phyloP scores from a whole-genome alignment of 2,797 vertebrate genomes.

The Argentina silus region DNA sequence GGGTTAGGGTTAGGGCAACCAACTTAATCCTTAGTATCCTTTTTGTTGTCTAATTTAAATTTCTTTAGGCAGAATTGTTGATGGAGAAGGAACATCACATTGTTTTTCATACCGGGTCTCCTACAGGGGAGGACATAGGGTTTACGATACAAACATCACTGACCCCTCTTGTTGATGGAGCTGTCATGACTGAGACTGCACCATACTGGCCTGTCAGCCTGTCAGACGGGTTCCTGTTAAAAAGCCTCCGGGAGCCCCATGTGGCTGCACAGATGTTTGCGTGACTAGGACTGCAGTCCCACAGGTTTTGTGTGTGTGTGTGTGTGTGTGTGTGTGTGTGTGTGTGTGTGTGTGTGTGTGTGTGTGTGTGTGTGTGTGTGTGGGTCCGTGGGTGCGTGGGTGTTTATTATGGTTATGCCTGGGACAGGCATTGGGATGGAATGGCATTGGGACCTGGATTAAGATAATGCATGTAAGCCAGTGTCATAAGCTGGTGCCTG shows the following conservation, averaged over 20 bases:
- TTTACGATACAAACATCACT: slow-evolving; percentile 45
- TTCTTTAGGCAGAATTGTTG: not conserved
- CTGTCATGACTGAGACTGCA: slow-evolving; percentile 27
- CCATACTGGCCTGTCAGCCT: slow-evolving; percentile 56
- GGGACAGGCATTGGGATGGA: slow-evolving; percentile 11
- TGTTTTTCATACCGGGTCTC: not conserved
- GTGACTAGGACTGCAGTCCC: slow-evolving; percentile 21
- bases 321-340: not conserved
- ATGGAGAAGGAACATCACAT: not conserved
- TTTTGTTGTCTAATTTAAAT: slow-evolving; percentile 1
- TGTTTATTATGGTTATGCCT: not conserved
- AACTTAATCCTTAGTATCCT: not conserved
- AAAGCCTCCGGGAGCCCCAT: slow-evolving; percentile 31
- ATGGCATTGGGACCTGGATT: slow-evolving; percentile 39
- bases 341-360: not conserved
- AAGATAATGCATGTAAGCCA: slow-evolving; percentile 38
- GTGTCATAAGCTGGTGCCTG: slow-evolving; percentile 42
- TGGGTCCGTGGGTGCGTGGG: not conserved
- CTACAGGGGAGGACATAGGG: slow-evolving; percentile 19
- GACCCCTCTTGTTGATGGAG: slow-evolving; percentile 32
- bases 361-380: not conserved
- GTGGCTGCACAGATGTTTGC: slow-evolving; percentile 45
- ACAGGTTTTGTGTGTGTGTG: not conserved
- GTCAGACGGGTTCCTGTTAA: slow-evolving; percentile 56
- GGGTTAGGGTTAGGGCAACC: too few relatives aligned